Conservation (phyloP, 2,113 vertebrate genomes). For the Phainopepla nitens region DNA sequence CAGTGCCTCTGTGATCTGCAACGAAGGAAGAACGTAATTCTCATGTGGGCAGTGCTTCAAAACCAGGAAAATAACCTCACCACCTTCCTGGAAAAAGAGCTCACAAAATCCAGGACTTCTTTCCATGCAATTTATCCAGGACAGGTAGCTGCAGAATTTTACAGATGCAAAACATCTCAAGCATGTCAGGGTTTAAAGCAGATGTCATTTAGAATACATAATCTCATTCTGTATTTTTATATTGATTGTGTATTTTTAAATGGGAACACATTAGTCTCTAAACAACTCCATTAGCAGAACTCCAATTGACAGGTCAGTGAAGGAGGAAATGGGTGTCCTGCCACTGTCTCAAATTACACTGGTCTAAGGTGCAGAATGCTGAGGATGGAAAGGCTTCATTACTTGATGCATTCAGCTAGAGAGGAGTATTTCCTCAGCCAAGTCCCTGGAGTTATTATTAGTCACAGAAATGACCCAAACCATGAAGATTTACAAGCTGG, state of each 20-base stretch:
- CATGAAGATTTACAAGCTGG: not conserved
- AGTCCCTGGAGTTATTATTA: not conserved
- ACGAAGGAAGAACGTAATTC: not conserved
- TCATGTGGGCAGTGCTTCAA: not conserved
- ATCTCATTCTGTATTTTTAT: not conserved
- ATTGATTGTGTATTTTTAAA: not conserved
- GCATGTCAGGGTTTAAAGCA: not conserved
- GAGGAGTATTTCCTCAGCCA: not conserved
- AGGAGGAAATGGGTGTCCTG: not conserved
- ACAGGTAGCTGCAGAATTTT: not conserved
- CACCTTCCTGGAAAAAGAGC: not conserved
- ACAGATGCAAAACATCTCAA: not conserved
- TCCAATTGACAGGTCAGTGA: not conserved
- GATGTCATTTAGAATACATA: not conserved
- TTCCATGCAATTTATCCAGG: not conserved
- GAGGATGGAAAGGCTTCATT: not conserved
- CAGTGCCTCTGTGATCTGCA: constrained; percentile 87
- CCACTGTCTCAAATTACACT: not conserved
- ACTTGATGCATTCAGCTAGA: not conserved
- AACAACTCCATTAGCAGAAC: not conserved
- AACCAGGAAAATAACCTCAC: not conserved
- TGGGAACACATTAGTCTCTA: not conserved
- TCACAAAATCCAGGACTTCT: not conserved
- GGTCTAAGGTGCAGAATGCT: not conserved
- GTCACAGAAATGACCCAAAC: not conserved